These are phyloP conservation scores for Chiridota heheva DNA, from an alignment of 35 echinoderm and acorn worm genomes.

Conservation along the genomic window DNA sequence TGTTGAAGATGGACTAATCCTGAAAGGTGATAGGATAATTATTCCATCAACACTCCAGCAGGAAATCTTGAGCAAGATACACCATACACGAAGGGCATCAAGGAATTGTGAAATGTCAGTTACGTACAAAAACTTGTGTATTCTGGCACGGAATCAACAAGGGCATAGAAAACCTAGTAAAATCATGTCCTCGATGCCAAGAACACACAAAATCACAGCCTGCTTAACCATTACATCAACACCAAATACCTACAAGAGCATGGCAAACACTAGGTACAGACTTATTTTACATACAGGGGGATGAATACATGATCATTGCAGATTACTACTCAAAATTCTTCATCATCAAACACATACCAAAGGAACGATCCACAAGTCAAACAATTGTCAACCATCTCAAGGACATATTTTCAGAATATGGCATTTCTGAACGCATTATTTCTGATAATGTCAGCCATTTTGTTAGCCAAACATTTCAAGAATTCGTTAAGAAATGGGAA, in stretches of 20 bases:
- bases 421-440: constrained; percentile 35
- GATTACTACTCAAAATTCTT: constrained; percentile 50
- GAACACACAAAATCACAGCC: neutral
- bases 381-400: constrained; percentile 20
- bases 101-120: constrained; percentile 40
- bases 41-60: constrained; percentile 1
- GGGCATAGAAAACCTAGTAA: constrained; percentile 23
- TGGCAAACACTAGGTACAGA: constrained; percentile 53
- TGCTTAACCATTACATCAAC: constrained; percentile 10
- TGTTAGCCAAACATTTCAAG: constrained; percentile 3
- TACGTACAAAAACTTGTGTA: constrained; percentile 34
- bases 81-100: constrained; percentile 59
- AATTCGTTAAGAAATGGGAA: constrained; percentile 29
- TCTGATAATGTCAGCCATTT: constrained; percentile 35
- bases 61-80: constrained; percentile 35
- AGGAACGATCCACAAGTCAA: constrained; percentile 18
- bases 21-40: constrained; percentile 13
- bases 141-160: constrained; percentile 41
- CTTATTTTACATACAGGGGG: constrained; percentile 40
- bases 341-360: constrained; percentile 36
- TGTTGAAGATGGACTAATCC: neutral
- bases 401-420: constrained; percentile 40
- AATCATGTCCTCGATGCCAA: neutral
- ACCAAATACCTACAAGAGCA: constrained; percentile 32
- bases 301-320: constrained; percentile 25